Evolutionary conservation across 2,888 invertebrate species (phyloP).

Genomic region (Eledona agricola): DNA sequence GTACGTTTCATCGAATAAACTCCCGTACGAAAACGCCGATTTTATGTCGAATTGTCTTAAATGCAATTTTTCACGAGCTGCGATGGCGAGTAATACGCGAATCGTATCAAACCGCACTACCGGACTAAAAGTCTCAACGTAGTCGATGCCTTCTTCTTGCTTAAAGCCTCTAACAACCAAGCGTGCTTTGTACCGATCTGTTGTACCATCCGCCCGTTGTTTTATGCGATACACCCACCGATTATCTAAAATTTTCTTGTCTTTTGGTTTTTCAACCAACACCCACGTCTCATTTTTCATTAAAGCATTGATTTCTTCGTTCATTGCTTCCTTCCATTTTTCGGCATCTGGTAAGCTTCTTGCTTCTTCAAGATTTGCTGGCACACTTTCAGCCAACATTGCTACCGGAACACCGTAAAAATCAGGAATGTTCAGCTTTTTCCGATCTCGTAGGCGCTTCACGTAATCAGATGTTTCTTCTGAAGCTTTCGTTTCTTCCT

Average conservation of each 20-base stretch:
- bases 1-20: conserved; percentile 6
- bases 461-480: too few relatives aligned
- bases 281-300: not conserved
- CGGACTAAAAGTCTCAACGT: conserved; percentile 17
- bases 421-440: too few relatives aligned
- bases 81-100: not conserved
- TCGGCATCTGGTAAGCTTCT: not conserved
- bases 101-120: conserved; percentile 13
- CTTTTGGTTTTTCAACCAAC: not conserved
- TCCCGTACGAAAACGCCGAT: conserved; percentile 13
- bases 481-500: not conserved
- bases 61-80: conserved; percentile 4
- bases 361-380: not conserved
- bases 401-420: too few relatives aligned
- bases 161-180: conserved; percentile 10
- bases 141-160: conserved; percentile 9
- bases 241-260: not conserved
- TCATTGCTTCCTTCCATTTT: not conserved
- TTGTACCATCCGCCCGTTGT: too few relatives aligned
- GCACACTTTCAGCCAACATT: too few relatives aligned
- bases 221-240: too few relatives aligned
- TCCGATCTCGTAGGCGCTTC: too few relatives aligned
- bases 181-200: conserved; percentile 8
- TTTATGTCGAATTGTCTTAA: conserved; percentile 12
- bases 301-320: not conserved